A percentile compares a stretch with the other conserved stretches of the same genome.
Conservation (phyloP, 2,888 invertebrate genomes). For the Chrysolina haemoptera region DNA sequence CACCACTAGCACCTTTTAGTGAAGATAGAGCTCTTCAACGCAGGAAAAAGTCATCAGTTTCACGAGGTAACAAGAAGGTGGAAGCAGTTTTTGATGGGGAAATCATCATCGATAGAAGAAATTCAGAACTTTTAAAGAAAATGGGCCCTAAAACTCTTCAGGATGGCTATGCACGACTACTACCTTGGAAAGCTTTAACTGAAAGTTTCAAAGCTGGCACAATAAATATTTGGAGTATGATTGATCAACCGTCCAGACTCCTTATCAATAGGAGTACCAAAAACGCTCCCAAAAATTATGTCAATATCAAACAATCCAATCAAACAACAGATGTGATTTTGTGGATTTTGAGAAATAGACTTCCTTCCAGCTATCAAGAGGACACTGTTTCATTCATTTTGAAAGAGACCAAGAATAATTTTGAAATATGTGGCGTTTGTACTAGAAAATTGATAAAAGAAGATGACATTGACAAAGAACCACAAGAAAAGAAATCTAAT, state of each 20-base stretch:
- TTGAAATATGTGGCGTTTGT: conserved; percentile 65
- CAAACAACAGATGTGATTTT: conserved; percentile 58
- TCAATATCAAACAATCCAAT: conserved; percentile 52
- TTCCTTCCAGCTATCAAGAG: conserved; percentile 56
- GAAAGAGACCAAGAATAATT: conserved; percentile 56
- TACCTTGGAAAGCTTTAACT: conserved; percentile 60
- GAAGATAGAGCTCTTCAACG: conserved; percentile 42
- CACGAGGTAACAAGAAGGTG: not conserved
- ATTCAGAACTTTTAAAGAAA: conserved; percentile 51
- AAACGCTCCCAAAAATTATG: conserved; percentile 54
- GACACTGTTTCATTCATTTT: conserved; percentile 62
- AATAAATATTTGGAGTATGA: conserved; percentile 60
- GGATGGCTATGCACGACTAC: conserved; percentile 56
- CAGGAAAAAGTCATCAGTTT: conserved; percentile 29
- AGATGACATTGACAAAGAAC: too few species aligned
- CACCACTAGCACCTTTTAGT: conserved; percentile 7
- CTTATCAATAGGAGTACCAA: conserved; percentile 53
- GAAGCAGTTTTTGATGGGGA: conserved; percentile 55
- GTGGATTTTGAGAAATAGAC: conserved; percentile 60
- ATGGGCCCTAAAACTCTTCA: conserved; percentile 49
- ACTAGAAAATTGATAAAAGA: conserved; percentile 54
- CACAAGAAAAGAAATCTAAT: too few species aligned
- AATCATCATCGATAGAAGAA: conserved; percentile 50
- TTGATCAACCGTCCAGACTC: conserved; percentile 50
- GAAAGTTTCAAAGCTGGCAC: conserved; percentile 50